Percentiles rank a stretch among this genome's conserved stretches.
Evolutionary conservation across 2,888 invertebrate genomes (phyloP).

Genomic region (Diploptera punctata): DNA sequence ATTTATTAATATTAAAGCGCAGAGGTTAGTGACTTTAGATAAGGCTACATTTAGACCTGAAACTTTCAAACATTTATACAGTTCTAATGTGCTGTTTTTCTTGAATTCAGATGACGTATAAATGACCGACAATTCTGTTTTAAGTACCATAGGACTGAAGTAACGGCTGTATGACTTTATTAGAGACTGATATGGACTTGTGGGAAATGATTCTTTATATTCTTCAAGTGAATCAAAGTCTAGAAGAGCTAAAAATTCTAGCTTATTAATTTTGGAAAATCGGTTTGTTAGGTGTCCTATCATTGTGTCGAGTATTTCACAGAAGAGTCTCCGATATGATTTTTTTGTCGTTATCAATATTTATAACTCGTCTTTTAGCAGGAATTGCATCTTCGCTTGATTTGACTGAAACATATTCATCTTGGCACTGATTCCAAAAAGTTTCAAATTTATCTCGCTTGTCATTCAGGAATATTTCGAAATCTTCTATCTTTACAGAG

Average conservation of each 20-base stretch:
- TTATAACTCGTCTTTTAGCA: background rate
- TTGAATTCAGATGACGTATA: too few relatives aligned
- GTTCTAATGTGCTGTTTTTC: too few relatives aligned
- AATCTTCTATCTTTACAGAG: too few relatives aligned
- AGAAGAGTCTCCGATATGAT: too few relatives aligned
- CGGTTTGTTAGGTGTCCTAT: background rate
- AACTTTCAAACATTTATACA: background rate
- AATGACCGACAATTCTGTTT: background rate
- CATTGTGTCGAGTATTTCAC: too few relatives aligned
- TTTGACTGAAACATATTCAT: background rate
- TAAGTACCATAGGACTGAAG: background rate
- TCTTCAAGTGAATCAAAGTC: background rate
- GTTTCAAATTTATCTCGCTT: too few relatives aligned
- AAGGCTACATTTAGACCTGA: background rate
- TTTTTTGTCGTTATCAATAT: background rate
- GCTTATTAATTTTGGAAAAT: background rate
- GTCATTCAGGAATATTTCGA: too few relatives aligned
- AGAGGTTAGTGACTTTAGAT: background rate
- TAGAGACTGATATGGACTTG: background rate
- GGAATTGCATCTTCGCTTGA: too few relatives aligned
- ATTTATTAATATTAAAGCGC: background rate
- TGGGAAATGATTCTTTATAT: background rate
- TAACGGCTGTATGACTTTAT: background rate
- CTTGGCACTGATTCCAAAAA: too few relatives aligned
- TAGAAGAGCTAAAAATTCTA: too few relatives aligned